A percentile compares a stretch with the other conserved stretches of the same genome.
These are phyloP conservation scores for Mobula hypostoma DNA, from an alignment of 2,113 vertebrate species.

Conservation along the genomic window DNA sequence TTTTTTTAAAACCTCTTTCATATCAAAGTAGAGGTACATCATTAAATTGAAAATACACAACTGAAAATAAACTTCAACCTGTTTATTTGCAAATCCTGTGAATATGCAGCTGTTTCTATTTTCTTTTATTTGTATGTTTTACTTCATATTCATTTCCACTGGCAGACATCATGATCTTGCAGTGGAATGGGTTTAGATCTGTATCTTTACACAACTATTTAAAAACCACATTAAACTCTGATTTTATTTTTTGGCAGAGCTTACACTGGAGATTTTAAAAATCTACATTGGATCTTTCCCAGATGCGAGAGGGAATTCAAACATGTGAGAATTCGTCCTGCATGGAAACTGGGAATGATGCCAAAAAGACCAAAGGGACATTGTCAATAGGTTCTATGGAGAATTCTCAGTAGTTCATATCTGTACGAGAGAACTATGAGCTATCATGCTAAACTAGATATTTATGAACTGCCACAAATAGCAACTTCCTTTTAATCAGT, in stretches of 20 bases:
- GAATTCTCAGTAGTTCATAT: background rate
- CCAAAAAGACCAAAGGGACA: background rate
- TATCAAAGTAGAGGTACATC: background rate
- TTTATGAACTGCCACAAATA: background rate
- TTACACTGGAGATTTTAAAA: background rate
- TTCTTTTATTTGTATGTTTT: background rate
- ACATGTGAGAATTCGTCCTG: background rate
- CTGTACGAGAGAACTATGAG: background rate
- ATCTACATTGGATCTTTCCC: background rate
- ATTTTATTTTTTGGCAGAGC: background rate
- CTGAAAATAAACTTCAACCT: background rate
- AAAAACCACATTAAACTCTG: background rate
- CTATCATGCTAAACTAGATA: background rate
- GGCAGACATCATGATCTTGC: background rate
- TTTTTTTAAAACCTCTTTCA: background rate
- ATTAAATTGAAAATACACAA: background rate
- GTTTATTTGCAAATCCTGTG: background rate
- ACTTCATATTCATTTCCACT: background rate
- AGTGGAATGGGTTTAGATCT: background rate
- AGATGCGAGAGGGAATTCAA: background rate
- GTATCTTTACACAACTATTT: background rate
- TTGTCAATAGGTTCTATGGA: background rate
- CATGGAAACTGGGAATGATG: slow-evolving; percentile 11
- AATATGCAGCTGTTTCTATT: background rate
- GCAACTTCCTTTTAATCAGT: background rate